Evolutionary conservation across 1,140 invertebrate genomes (phyloP), one percentile per base, ranked within the genome.

Genomic region (Schlechtendalia chinensis): DNA sequence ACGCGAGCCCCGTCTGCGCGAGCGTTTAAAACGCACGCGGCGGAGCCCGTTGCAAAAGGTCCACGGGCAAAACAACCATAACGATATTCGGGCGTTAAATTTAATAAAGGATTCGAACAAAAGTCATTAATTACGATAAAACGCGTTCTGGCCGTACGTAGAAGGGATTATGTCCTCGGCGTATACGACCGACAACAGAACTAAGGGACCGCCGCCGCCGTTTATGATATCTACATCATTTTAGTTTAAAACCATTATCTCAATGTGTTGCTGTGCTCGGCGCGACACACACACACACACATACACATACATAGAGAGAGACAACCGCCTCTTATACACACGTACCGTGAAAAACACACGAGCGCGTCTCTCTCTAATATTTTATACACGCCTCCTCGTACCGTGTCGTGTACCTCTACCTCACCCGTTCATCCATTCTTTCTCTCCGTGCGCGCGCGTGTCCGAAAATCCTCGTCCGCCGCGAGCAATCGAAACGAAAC

Each of bases 61-160:
- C 32, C 74, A n/a, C 32, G 74, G 32, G 74, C 74, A 24, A 59
- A 77, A 77, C 59, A 77, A 77, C 74, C 74, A 77, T 77, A 77
- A 77, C 74, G 22, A 79, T 79, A 79, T 63, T 79, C 58, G 45
- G 39, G 75, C 75, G 75, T 79, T 79, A 79, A 79, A 79, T 79
- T 79, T 79, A 79, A 79, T 79, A 79, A 79, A 79, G 75, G 75
- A 79, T 79, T 79, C 75, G 29, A 79, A 79, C 58, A 79, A 79
- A 79, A 79, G 75, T 79, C 75, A 79, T 79, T 79, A 79, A 79
- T 79, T 79, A 79, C 75, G 75, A 79, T 79, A 79, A n/a, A n/a
- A 79, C 61, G 75, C 75, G 75, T 79, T 63, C 75, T 63, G 75
- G 58, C 56, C 61, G 14, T 19, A 3, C 54, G 75, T 29, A 50